phyloP scores from a whole-genome alignment of 2,113 vertebrate genomes.

The Cardinalis cardinalis region DNA sequence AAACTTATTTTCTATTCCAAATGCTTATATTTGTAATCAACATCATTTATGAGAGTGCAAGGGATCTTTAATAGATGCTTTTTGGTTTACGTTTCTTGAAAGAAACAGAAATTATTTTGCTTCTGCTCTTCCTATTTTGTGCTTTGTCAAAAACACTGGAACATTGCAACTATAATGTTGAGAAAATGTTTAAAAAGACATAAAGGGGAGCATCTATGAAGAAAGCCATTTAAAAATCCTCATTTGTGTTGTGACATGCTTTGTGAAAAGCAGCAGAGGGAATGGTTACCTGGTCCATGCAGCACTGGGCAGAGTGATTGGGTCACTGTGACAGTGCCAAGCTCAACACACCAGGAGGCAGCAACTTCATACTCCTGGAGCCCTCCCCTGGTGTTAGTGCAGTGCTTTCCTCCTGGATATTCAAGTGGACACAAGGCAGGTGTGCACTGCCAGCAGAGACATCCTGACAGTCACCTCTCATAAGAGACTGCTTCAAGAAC shows the following conservation, averaged over 20 bases:
- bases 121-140: background rate
- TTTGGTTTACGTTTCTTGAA: background rate
- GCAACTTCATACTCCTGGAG: background rate
- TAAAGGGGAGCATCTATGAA: rapidly evolving
- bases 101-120: background rate
- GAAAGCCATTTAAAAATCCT: background rate
- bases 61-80: background rate
- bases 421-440: background rate
- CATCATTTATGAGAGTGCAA: background rate
- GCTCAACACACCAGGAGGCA: background rate
- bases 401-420: background rate
- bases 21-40: background rate
- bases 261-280: background rate
- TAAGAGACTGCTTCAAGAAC: background rate
- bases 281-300: background rate
- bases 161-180: background rate
- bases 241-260: background rate
- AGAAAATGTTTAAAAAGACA: background rate
- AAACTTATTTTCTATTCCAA: background rate
- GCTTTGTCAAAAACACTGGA: background rate
- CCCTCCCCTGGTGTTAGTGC: background rate
- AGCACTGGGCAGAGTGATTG: background rate
- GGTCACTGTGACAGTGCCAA: background rate
- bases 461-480: background rate
- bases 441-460: background rate